Percentiles rank a stretch among this genome's conserved stretches.
These are phyloP conservation scores for Bergia puertoricense DNA, from an alignment of 92 coral and sea anemone species.

Conservation along the genomic window DNA sequence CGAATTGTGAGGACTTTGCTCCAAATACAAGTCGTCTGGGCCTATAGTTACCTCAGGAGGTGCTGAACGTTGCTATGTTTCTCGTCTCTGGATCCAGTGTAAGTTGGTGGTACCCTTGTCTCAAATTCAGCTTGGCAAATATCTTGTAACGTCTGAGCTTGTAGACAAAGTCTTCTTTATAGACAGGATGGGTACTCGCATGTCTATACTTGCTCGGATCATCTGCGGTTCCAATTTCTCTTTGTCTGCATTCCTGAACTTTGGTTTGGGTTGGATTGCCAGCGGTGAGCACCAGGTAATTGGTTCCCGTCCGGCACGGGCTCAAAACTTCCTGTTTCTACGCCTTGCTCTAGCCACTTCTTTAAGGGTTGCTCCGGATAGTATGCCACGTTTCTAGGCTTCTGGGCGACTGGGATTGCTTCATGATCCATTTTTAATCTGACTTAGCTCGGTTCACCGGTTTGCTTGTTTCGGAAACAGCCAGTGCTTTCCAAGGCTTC, in stretches of 20 bases:
- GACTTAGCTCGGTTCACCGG: slow-evolving; percentile 26
- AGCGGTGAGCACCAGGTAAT: too few relatives aligned
- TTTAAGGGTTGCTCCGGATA: slow-evolving; percentile 43
- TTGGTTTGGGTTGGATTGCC: too few relatives aligned
- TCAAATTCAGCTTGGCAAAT: slow-evolving; percentile 50
- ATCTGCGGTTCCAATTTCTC: too few relatives aligned
- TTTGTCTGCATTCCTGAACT: too few relatives aligned
- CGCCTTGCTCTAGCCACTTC: slow-evolving; percentile 40
- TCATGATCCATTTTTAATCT: slow-evolving; percentile 18
- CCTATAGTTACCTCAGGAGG: background rate
- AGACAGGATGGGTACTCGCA: slow-evolving; percentile 35
- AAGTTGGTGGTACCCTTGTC: slow-evolving; percentile 63
- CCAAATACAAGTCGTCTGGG: slow-evolving; percentile 18
- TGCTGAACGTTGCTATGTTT: slow-evolving; percentile 50
- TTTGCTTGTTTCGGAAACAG: too few relatives aligned
- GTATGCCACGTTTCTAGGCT: background rate
- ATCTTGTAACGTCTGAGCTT: slow-evolving; percentile 50
- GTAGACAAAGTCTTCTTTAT: slow-evolving; percentile 57
- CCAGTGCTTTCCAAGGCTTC: too few relatives aligned
- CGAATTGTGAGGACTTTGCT: slow-evolving; percentile 6
- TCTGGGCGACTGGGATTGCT: too few relatives aligned
- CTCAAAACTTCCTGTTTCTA: slow-evolving; percentile 21
- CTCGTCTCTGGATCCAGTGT: slow-evolving; percentile 51
- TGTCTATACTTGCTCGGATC: background rate
- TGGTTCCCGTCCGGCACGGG: too few relatives aligned